Conservation (phyloP, 2,797 vertebrate genomes). For the Anomalospiza imberbis region DNA sequence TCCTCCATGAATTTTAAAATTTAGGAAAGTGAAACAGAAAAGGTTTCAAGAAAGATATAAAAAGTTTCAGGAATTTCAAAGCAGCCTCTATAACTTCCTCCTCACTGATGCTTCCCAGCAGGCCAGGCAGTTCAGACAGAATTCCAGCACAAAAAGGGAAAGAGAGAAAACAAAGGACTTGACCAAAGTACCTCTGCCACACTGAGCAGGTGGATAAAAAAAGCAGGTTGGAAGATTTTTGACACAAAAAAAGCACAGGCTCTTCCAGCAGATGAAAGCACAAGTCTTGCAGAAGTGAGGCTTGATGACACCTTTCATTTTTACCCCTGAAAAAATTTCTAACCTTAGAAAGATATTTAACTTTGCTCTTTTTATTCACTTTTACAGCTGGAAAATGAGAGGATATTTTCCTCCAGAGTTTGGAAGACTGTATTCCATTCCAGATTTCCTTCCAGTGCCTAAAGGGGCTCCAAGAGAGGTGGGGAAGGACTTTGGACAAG, state of each 20-base stretch:
- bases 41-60: background rate
- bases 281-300: background rate
- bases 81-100: background rate
- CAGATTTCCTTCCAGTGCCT: background rate
- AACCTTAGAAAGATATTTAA: background rate
- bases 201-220: background rate
- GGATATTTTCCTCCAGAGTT: background rate
- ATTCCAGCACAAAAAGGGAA: background rate
- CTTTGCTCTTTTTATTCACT: background rate
- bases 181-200: background rate
- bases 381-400: background rate
- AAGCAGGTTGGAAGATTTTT: background rate
- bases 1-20: background rate
- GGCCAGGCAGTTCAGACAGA: background rate
- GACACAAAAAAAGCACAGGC: background rate
- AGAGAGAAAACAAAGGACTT: background rate
- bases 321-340: background rate
- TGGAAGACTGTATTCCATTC: background rate
- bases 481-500: background rate
- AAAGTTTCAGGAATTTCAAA: background rate
- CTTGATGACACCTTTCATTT: background rate
- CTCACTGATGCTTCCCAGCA: background rate
- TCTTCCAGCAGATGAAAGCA: background rate
- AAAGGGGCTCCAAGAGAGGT: background rate
- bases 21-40: background rate